Evolutionary conservation across 2,888 invertebrate genomes (phyloP).

Genomic region (Frankliniella intonsa): DNA sequence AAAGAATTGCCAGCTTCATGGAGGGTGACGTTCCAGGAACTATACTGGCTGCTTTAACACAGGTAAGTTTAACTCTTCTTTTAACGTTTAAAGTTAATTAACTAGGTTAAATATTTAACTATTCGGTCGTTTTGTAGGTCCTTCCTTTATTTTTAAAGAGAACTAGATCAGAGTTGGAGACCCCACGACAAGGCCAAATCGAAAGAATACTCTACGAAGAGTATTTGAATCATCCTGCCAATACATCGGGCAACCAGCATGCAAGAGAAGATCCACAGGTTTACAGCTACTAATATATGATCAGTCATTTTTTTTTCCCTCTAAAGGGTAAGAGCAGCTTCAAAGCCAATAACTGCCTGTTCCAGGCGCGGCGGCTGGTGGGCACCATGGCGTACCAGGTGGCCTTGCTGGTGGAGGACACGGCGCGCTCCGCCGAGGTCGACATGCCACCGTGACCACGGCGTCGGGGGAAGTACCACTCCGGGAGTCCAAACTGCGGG

Average conservation of each 20-base stretch:
- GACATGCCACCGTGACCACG: neutral
- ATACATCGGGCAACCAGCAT: neutral
- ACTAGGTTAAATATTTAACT: neutral
- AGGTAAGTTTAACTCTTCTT: neutral
- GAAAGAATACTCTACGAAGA: neutral
- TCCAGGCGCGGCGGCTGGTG: neutral
- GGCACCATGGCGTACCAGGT: neutral
- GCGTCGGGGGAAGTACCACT: neutral
- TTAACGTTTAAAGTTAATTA: neutral
- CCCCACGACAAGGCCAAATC: neutral
- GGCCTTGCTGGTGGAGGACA: constrained; percentile 13
- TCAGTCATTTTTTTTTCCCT: too few species aligned
- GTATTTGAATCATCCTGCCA: neutral
- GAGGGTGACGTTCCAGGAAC: neutral
- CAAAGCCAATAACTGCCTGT: neutral
- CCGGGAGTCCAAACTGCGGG: too few species aligned
- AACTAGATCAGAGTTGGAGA: neutral
- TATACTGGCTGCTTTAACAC: neutral
- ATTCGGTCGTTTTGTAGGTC: neutral
- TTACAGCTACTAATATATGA: neutral
- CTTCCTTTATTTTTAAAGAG: neutral
- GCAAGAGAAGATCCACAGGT: neutral
- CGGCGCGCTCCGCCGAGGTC: neutral
- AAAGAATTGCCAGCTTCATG: neutral
- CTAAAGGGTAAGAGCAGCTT: neutral